Conservation (phyloP, 2,797 vertebrate genomes). For the Pachyuromys duprasi region DNA sequence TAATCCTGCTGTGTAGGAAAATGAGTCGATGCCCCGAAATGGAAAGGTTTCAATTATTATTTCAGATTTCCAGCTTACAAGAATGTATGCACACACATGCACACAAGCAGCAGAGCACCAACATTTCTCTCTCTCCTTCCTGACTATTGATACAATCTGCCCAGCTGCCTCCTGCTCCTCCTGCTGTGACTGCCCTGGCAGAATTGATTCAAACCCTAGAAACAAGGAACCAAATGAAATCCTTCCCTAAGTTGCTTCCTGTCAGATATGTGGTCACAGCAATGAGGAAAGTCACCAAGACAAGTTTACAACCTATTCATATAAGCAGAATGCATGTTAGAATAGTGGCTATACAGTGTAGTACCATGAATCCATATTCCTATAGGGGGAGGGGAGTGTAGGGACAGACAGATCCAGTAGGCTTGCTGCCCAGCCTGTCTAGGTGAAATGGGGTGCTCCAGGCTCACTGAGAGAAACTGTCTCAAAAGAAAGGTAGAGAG, state of each 20-base stretch:
- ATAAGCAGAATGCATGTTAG: neutral
- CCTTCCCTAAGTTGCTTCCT: neutral
- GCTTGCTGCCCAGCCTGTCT: neutral
- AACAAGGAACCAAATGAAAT: neutral
- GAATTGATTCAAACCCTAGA: neutral
- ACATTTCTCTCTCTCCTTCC: neutral
- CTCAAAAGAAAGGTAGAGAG: neutral
- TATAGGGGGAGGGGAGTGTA: fast-evolving
- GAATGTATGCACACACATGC: neutral
- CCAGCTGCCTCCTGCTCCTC: neutral
- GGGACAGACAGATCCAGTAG: neutral
- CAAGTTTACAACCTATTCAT: neutral
- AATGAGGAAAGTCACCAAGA: neutral
- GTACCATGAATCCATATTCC: neutral
- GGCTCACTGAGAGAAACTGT: neutral
- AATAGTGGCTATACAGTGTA: neutral
- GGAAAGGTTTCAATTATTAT: neutral
- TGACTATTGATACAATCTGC: neutral
- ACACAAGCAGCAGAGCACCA: neutral
- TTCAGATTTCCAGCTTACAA: neutral
- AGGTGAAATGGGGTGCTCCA: neutral
- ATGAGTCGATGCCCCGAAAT: neutral
- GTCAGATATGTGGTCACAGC: neutral
- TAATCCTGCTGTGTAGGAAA: slow-evolving; percentile 41
- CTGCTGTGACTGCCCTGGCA: neutral